phyloP scores from a whole-genome alignment of 2,888 invertebrate species.

The Polylopha cassiicola region DNA sequence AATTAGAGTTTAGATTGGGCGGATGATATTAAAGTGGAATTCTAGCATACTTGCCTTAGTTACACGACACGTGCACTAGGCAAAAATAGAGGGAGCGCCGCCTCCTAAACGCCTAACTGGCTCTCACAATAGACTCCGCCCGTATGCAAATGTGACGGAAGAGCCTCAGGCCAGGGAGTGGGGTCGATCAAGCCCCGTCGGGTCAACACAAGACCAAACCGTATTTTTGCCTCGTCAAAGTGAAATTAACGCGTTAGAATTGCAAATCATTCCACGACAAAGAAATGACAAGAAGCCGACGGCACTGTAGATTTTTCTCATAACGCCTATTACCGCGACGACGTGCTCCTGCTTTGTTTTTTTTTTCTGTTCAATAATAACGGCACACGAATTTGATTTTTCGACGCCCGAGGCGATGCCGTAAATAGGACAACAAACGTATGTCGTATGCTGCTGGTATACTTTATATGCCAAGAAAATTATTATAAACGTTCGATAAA shows the following conservation, averaged over 20 bases:
- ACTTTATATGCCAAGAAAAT: too few species aligned
- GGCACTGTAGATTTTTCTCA: conserved; percentile 67
- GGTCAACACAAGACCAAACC: conserved; percentile 52
- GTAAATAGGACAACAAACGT: conserved; percentile 37
- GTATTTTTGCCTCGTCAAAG: conserved; percentile 73
- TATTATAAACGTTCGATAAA: too few species aligned
- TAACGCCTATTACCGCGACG: conserved; percentile 55
- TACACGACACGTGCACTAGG: conserved; percentile 20
- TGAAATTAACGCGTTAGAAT: conserved; percentile 73
- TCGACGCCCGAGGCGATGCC: conserved; percentile 36
- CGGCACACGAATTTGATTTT: conserved; percentile 49
- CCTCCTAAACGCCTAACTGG: conserved; percentile 54
- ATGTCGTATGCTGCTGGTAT: conserved; percentile 32
- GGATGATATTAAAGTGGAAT: too few species aligned
- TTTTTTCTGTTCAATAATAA: conserved; percentile 44
- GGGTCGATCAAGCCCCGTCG: conserved; percentile 30
- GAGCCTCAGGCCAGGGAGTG: conserved; percentile 45
- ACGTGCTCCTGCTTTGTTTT: conserved; percentile 41
- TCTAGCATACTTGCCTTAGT: conserved; percentile 1
- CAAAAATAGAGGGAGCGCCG: conserved; percentile 38
- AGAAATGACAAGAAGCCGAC: conserved; percentile 64
- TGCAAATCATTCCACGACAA: conserved; percentile 71
- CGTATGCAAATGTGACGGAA: conserved; percentile 67
- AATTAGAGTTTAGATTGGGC: too few species aligned
- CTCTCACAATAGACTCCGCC: conserved; percentile 61